Evolutionary conservation across 2,113 vertebrate species (phyloP).

Genomic region (Crotalus helleri): DNA sequence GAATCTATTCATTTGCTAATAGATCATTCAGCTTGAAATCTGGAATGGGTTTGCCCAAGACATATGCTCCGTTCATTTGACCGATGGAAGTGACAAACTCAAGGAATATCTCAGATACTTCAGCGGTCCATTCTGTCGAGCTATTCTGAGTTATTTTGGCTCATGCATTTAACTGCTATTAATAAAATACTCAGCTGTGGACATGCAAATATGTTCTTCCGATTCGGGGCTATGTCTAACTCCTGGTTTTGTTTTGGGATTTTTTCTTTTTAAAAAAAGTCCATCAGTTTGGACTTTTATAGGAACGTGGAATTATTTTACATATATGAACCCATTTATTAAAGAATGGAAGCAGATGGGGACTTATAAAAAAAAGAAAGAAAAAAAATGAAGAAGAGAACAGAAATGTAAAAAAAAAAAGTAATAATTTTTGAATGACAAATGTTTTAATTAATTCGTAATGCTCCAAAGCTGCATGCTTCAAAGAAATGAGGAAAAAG

Average conservation of each 20-base stretch:
- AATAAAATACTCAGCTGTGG: conserved; percentile 27
- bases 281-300: conserved; percentile 45
- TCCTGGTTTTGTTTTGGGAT: conserved; percentile 9
- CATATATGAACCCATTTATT: conserved; percentile 44
- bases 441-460: conserved; percentile 35
- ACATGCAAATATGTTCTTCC: conserved; percentile 25
- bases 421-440: conserved; percentile 11
- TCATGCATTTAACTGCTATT: conserved; percentile 43
- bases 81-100: conserved; percentile 16
- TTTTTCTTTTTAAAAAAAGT: not conserved
- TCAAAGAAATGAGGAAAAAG: conserved; percentile 13
- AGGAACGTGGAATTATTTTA: conserved; percentile 51
- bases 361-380: not conserved
- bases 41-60: not conserved
- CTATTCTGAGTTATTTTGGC: conserved; percentile 41
- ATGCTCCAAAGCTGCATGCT: conserved; percentile 30
- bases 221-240: conserved; percentile 43
- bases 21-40: not conserved
- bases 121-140: not conserved
- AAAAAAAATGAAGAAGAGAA: conserved; percentile 28
- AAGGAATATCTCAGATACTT: conserved; percentile 1
- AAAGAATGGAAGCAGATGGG: conserved; percentile 44
- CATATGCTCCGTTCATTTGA: conserved; percentile 32
- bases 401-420: conserved; percentile 39
- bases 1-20: conserved; percentile 2